Conservation (phyloP, 2,797 vertebrate species). For the Chromis chromis region DNA sequence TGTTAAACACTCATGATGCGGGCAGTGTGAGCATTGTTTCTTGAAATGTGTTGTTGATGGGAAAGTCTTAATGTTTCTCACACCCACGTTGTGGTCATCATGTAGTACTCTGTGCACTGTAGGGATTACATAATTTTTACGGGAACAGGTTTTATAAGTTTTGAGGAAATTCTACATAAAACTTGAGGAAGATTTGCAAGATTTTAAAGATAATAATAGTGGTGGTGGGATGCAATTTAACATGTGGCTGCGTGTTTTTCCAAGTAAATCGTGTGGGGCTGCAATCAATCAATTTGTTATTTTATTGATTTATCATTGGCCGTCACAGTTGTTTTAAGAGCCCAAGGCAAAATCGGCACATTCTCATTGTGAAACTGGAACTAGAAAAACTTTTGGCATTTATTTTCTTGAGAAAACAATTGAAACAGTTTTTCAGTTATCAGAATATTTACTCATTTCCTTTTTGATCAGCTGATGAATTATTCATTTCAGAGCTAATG, state of each 20-base stretch:
- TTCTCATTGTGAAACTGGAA: no score
- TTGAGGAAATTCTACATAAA: neutral
- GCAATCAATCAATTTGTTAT: neutral
- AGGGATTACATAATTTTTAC: neutral
- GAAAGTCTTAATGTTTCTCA: constrained; percentile 23
- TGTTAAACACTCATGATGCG: constrained; percentile 52
- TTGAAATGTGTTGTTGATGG: constrained; percentile 34
- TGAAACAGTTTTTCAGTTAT: neutral
- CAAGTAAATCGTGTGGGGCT: neutral
- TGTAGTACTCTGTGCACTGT: neutral
- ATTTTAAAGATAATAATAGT: neutral
- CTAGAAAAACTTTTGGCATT: neutral
- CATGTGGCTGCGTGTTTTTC: neutral
- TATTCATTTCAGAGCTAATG: neutral
- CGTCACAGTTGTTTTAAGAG: neutral
- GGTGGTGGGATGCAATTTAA: neutral
- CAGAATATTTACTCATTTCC: neutral
- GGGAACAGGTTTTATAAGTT: neutral
- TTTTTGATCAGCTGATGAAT: neutral
- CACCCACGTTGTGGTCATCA: neutral
- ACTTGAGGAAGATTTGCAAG: neutral
- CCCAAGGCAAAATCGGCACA: neutral
- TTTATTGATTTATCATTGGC: neutral
- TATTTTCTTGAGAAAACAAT: neutral
- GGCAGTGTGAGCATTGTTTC: constrained; percentile 28